Evolutionary conservation across 2,888 invertebrate species (phyloP), one percentile per base, ranked within the genome.

Genomic region (Lissonota sp.): DNA sequence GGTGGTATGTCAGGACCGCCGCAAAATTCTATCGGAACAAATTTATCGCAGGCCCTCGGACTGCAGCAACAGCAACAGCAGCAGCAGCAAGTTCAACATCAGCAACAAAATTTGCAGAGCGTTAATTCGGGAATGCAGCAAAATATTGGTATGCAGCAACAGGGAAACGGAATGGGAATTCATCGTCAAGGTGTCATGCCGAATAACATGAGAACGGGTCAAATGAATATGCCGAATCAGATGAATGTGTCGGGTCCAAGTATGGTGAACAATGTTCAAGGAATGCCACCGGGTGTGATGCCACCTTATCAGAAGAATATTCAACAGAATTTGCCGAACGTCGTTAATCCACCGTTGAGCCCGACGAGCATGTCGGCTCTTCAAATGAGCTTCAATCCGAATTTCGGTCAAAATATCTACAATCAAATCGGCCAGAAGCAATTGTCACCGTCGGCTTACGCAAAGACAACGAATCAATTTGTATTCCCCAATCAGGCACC

Each of bases 221-320:
- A 84, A 37, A 80, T 88, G 53, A 76, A 86, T 37, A 79, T 87
- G 39, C 88, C 87, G 40, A 86, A 82, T 83, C 88, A 86, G 60
- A 82, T 85, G 53, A 85, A 82, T n/a, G 75, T 87, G 14, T 76
- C 83, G 10, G 83, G 80, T 51, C 72, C 87, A 8, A 76, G 75
- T 44, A 79, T 86, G 46, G 78, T 83, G 4, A 87, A 83, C 42
- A 85, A 69, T 26, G 70, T 86, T 37, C 83, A 85, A n/a, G 82
- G 81, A 46, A 73, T 89, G 63, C 76, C n/a, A n/a, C n/a, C 85
- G 6, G 58, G 62, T 0, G 83, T 83, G 10, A 82, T 88, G 57
- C 74, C 87, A 10, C 82, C 84, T 57, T 90, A 89, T 84, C 88
- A 88, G 70, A 88, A 90, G 37, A 88, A 83, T 84, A 83, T 86